phyloP scores from a whole-genome alignment of 2,888 invertebrate species.

The Crossocerus cetratus region DNA sequence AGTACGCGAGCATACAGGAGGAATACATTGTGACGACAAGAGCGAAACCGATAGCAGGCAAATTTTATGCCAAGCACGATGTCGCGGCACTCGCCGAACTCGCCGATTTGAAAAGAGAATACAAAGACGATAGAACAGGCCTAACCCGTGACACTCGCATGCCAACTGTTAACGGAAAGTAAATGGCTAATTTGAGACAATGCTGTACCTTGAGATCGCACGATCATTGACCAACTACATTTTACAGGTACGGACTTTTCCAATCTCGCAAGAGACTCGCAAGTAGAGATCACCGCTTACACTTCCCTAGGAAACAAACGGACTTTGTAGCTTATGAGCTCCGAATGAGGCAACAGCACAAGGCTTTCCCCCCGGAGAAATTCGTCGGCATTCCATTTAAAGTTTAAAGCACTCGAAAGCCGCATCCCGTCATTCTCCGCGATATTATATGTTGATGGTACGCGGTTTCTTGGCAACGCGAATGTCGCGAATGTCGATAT shows the following conservation, averaged over 20 bases:
- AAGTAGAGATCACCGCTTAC: constrained; percentile 62
- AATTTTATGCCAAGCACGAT: constrained; percentile 72
- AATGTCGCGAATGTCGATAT: constrained; percentile 19
- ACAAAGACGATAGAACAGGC: neutral
- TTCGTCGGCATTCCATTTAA: constrained; percentile 64
- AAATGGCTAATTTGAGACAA: neutral
- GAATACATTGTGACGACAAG: constrained; percentile 58
- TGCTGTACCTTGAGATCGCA: neutral
- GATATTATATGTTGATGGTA: constrained; percentile 58
- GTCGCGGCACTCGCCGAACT: constrained; percentile 51
- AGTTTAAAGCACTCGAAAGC: constrained; percentile 39
- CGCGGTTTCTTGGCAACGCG: constrained; percentile 61
- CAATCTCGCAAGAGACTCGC: constrained; percentile 55
- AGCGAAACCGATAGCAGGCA: constrained; percentile 62
- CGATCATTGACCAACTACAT: neutral
- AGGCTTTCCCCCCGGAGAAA: constrained; percentile 53
- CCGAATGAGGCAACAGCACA: constrained; percentile 53
- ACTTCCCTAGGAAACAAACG: constrained; percentile 57
- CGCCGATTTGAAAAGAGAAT: constrained; percentile 50
- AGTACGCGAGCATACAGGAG: constrained; percentile 55
- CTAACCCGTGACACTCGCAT: neutral
- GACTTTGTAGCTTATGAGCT: constrained; percentile 66
- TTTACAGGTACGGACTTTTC: constrained; percentile 71
- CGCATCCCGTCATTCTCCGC: too few species aligned
- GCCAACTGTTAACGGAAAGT: neutral